Evolutionary conservation across 1,140 invertebrate species (phyloP).

Genomic region (Pogonognathellus flavescens): DNA sequence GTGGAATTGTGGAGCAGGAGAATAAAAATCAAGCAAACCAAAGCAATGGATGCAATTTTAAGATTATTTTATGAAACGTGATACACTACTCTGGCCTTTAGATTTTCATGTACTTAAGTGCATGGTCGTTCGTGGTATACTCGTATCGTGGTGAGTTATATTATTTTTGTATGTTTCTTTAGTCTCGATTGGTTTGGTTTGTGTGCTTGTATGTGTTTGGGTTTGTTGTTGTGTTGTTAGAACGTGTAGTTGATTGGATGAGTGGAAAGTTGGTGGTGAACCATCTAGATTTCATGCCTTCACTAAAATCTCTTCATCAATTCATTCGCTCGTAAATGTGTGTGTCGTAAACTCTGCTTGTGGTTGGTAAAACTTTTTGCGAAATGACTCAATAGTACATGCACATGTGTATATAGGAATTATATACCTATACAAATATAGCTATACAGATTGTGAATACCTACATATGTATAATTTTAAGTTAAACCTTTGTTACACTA

Average conservation of each 20-base stretch:
- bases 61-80: conserved; percentile 12
- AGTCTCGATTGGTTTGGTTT: neutral
- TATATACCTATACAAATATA: too few relatives aligned
- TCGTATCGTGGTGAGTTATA: neutral
- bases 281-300: conserved; percentile 38
- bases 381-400: neutral
- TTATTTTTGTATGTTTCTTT: neutral
- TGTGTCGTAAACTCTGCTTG: conserved; percentile 38
- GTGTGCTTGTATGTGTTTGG: neutral
- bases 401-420: neutral
- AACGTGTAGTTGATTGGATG: conserved; percentile 17
- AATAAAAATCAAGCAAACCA: conserved; percentile 9
- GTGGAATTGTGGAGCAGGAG: neutral
- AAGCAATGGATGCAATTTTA: conserved; percentile 19
- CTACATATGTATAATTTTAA: too few relatives aligned
- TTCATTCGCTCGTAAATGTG: conserved; percentile 47
- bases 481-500: too few relatives aligned
- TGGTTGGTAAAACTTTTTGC: neutral
- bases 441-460: too few relatives aligned
- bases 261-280: conserved; percentile 43
- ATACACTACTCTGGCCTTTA: neutral
- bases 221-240: too few relatives aligned
- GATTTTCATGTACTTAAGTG: neutral
- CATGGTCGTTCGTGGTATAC: neutral
- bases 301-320: conserved; percentile 49